phyloP scores from a whole-genome alignment of 2,797 vertebrate species.

The Sorex maritimensis region DNA sequence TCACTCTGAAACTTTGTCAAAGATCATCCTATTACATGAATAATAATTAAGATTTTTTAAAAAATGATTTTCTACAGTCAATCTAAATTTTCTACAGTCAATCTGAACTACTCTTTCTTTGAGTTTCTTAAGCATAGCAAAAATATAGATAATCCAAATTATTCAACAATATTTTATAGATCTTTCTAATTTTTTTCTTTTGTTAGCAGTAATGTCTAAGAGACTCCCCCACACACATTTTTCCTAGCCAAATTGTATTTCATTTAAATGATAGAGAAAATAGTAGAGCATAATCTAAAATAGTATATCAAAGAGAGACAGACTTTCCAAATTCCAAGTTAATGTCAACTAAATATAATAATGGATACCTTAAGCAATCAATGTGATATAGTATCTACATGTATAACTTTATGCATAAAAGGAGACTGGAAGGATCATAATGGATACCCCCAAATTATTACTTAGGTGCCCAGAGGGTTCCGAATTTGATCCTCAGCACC shows the following conservation, averaged over 20 bases:
- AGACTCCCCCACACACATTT: background rate
- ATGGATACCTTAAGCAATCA: slow-evolving; percentile 14
- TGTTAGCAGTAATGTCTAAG: background rate
- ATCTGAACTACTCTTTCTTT: slow-evolving; percentile 5
- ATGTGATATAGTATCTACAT: background rate
- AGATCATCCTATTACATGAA: background rate
- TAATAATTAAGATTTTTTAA: background rate
- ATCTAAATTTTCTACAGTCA: background rate
- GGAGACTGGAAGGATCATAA: background rate
- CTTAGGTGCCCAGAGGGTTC: background rate
- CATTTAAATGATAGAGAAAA: slow-evolving; percentile 42
- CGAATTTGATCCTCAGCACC: too few species aligned
- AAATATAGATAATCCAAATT: slow-evolving; percentile 7
- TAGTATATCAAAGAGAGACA: background rate
- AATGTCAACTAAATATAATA: slow-evolving; percentile 40
- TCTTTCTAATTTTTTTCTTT: slow-evolving; percentile 33
- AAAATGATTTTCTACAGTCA: background rate
- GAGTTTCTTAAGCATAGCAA: background rate
- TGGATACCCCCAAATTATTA: background rate
- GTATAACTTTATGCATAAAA: background rate
- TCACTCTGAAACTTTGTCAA: slow-evolving; percentile 28
- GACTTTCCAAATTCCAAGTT: slow-evolving; percentile 33
- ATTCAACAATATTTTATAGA: slow-evolving; percentile 3
- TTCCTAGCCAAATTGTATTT: background rate
- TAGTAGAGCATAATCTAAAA: background rate